A percentile compares a stretch with the other conserved stretches of the same genome.
Evolutionary conservation across 35 echinoderm and acorn worm species (phyloP).

Genomic region (Lytechinus variegatus): DNA sequence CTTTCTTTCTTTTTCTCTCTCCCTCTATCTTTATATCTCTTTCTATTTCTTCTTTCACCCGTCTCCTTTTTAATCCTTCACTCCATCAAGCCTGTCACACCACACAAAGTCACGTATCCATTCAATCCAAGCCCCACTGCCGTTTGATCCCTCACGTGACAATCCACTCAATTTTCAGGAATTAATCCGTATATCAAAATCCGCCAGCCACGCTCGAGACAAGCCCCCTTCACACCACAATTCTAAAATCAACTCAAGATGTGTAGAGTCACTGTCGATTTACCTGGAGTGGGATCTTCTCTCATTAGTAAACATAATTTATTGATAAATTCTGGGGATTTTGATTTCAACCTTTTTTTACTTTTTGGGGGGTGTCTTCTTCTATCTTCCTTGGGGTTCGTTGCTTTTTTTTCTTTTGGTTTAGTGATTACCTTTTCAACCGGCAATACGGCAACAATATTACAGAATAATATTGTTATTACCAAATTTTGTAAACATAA

Average conservation of each 20-base stretch:
- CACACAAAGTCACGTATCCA: not conserved
- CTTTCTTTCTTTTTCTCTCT: not conserved
- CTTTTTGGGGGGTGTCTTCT: too few species aligned
- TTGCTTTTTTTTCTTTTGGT: too few species aligned
- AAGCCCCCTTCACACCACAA: not conserved
- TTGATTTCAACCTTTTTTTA: too few species aligned
- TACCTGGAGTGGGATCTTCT: too few species aligned
- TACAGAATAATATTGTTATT: too few species aligned
- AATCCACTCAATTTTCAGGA: slow-evolving; percentile 56
- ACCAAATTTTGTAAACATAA: too few species aligned
- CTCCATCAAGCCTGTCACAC: slow-evolving; percentile 13
- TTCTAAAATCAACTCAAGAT: not conserved
- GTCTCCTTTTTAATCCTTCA: not conserved
- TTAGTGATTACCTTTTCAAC: too few species aligned
- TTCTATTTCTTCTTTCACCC: not conserved
- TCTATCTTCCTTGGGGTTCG: too few species aligned
- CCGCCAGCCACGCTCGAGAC: not conserved
- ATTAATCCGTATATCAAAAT: slow-evolving; percentile 56
- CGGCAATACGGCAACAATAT: too few species aligned
- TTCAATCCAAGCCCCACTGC: slow-evolving; percentile 30
- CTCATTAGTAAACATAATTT: too few species aligned
- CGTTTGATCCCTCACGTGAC: slow-evolving; percentile 45
- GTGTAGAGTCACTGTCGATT: not conserved
- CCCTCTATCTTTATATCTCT: not conserved
- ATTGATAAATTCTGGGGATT: too few species aligned